Evolutionary conservation across 2,888 invertebrate species (phyloP).

Genomic region (Mythimna pallens): DNA sequence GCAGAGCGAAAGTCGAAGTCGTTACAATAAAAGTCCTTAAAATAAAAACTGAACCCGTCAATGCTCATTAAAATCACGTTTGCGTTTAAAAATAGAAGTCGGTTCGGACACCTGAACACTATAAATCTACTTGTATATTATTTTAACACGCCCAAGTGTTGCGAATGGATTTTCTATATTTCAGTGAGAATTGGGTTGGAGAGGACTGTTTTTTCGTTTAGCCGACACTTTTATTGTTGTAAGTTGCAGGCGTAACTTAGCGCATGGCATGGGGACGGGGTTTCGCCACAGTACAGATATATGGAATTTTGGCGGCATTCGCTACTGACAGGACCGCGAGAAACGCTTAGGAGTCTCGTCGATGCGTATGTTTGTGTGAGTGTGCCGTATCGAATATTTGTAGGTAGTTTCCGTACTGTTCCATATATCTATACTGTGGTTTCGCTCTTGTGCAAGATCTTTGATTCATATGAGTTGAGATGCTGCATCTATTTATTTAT

Average conservation of each 20-base stretch:
- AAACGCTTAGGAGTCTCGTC: no score
- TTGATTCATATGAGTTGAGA: not conserved
- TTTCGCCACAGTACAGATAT: no score
- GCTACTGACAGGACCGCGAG: no score
- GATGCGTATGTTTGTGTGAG: no score
- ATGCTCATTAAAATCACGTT: constrained; percentile 76
- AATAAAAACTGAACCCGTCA: constrained; percentile 65
- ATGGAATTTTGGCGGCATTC: no score
- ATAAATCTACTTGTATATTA: constrained; percentile 73
- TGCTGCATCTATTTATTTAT: no score
- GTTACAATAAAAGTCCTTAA: constrained; percentile 61
- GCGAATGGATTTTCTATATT: constrained; percentile 60
- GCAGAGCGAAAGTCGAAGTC: constrained; percentile 54
- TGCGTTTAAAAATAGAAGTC: constrained; percentile 68
- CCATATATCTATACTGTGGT: no score
- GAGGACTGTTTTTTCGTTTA: constrained; percentile 2
- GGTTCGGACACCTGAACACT: constrained; percentile 72
- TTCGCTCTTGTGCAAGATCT: not conserved
- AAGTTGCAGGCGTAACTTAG: not conserved
- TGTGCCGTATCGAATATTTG: no score
- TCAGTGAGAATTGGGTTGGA: constrained; percentile 20
- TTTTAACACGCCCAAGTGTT: constrained; percentile 63
- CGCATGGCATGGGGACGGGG: not conserved
- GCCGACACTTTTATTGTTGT: constrained; percentile 22
- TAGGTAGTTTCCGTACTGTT: no score